phyloP scores from a whole-genome alignment of 37 sponge, comb jelly and placozoan genomes.

The Halisarca cf. caerulea region DNA sequence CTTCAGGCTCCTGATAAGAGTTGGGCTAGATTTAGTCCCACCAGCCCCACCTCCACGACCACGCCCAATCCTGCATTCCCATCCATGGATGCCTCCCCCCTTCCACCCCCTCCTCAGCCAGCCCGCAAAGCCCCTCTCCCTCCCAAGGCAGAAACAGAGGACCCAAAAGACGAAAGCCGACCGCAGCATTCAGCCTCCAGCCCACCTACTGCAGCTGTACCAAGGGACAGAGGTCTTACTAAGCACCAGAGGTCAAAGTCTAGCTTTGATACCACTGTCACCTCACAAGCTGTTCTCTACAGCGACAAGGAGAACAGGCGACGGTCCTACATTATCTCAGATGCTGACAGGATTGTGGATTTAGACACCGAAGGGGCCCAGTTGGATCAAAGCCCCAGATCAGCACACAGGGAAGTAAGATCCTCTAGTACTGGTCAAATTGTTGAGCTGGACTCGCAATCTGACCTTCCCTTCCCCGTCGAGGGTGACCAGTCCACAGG shows the following conservation, averaged over 20 bases:
- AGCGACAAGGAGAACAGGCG: not conserved
- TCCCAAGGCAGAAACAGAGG: not conserved
- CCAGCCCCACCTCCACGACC: not conserved
- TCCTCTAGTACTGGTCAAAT: conserved; percentile 1
- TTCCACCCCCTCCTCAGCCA: not conserved
- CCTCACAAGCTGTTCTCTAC: not conserved
- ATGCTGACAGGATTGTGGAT: not conserved
- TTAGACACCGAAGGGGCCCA: not conserved
- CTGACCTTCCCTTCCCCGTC: not conserved
- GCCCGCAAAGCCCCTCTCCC: not conserved
- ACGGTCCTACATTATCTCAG: not conserved
- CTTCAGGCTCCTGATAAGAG: no score
- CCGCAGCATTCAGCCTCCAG: no score
- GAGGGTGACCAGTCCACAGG: not conserved
- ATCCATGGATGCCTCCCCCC: conserved; percentile 1
- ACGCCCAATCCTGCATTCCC: not conserved
- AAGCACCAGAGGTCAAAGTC: conserved; percentile 14
- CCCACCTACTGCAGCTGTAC: no score
- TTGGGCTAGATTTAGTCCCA: not conserved
- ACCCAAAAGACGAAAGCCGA: no score
- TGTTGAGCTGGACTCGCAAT: conserved; percentile 1
- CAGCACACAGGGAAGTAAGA: not conserved
- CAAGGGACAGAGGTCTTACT: no score
- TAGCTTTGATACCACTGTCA: not conserved
- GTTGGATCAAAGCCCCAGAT: not conserved